Conservation (phyloP, 2,888 invertebrate genomes). For the Cataglyphis cursor region DNA sequence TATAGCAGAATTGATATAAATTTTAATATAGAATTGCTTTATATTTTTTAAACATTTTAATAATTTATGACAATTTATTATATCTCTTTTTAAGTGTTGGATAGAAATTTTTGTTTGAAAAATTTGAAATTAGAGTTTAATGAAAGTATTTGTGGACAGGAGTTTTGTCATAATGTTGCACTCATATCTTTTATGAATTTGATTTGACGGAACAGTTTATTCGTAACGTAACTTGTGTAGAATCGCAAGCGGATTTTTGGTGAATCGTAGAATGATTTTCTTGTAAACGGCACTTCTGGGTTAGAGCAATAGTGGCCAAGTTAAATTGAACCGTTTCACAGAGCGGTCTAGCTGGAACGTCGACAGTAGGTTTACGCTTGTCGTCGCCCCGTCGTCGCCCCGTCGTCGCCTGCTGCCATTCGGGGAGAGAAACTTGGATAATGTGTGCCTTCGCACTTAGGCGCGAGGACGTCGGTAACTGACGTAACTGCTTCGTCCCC, state of each 20-base stretch:
- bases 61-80: slow-evolving; percentile 32
- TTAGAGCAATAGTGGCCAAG: slow-evolving; percentile 73
- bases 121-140: background rate
- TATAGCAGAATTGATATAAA: slow-evolving; percentile 17
- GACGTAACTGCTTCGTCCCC: slow-evolving; percentile 76
- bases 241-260: slow-evolving; percentile 34
- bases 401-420: slow-evolving; percentile 57
- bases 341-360: slow-evolving; percentile 57
- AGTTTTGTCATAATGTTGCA: slow-evolving; percentile 8
- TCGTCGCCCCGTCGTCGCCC: slow-evolving; percentile 18
- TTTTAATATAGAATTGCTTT: slow-evolving; percentile 6
- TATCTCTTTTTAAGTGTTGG: background rate
- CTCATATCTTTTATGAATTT: slow-evolving; percentile 1
- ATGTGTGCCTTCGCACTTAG: slow-evolving; percentile 73
- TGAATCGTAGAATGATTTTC: slow-evolving; percentile 35
- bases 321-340: slow-evolving; percentile 80
- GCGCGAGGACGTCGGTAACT: slow-evolving; percentile 75
- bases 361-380: slow-evolving; percentile 58
- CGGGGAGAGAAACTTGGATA: slow-evolving; percentile 72
- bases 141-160: background rate
- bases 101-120: background rate
- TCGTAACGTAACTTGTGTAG: background rate
- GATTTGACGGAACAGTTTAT: background rate
- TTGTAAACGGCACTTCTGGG: slow-evolving; percentile 17
- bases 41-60: slow-evolving; percentile 7